Base-by-base conservation (phyloP, 2,888 invertebrate genomes). In the Abrostola triplasia region DNA sequence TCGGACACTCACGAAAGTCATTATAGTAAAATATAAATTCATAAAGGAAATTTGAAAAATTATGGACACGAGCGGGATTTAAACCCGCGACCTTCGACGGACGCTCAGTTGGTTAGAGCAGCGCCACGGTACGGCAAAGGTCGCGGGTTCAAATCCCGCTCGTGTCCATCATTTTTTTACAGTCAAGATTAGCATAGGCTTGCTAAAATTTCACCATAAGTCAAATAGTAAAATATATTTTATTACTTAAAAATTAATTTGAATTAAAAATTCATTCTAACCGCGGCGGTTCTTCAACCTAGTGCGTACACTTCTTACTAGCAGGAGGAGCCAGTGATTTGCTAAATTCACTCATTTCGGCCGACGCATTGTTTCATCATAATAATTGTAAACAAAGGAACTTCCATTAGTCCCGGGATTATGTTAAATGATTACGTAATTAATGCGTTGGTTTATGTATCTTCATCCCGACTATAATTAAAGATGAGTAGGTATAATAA, bases 371-470 rank as follows among this genome's bases (percentile, higher is more conserved):
- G 44, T 47, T 24, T 12, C 24, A 5, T 47, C 13, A 53, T 60
- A 64, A 63, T 61, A 60, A 62, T 62, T 41, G 42, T 48, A 64
- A 64, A 65, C 71, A 71, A 67, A 55, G 71, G 62, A 50, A 47
- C 48, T 50, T 65, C 65, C 64, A 67, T 67, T 71, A 67, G 40
- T 24, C 0, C 35, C 24, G 40, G 54, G 44, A 36, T 61, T 61
- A 61, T 61, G 24, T 54, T 40, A 42, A 11, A 35, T 36, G 35
- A 50, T 50, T 36, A 36, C 5, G 5, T 50, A 50, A 36, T 50
- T 36, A 35, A 50, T 36, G 50, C 50, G 13, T 47, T 2, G 1
- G 24, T 24, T 47, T 44, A 40, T 11, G n/a, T n/a, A 8, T 7
- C 13, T 5, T 47, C 24, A 24, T 47, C 44, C 44, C 24, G 9